A percentile compares a stretch with the other conserved stretches of the same genome.
Evolutionary conservation across 2,888 invertebrate genomes (phyloP).

Genomic region (Tanypteryx hageni): DNA sequence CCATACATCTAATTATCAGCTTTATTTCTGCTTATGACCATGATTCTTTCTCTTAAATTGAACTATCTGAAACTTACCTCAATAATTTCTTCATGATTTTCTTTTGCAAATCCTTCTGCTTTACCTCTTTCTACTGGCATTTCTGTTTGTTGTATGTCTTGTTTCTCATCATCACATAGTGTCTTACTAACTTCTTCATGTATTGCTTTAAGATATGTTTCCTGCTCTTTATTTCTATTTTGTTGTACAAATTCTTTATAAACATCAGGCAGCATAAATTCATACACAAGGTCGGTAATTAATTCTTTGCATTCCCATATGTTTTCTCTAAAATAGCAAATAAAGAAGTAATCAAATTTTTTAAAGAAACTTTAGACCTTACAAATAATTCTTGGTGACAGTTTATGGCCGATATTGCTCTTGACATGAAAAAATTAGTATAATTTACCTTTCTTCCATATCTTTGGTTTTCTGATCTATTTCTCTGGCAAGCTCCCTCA

Average conservation of each 20-base stretch:
- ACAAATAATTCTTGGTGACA: too few species aligned
- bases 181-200: slow-evolving; percentile 74
- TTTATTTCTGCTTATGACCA: neutral
- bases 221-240: slow-evolving; percentile 73
- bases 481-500: slow-evolving; percentile 77
- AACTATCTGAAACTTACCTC: neutral
- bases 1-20: too few species aligned
- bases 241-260: slow-evolving; percentile 75
- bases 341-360: neutral
- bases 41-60: neutral
- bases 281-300: slow-evolving; percentile 79
- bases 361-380: neutral
- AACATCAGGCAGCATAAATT: slow-evolving; percentile 79
- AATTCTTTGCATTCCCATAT: slow-evolving; percentile 77
- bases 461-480: slow-evolving; percentile 78
- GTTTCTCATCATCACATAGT: neutral
- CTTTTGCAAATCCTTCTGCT: neutral
- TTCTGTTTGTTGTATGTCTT: neutral
- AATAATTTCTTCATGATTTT: neutral
- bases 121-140: neutral
- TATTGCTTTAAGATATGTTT: slow-evolving; percentile 73
- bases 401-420: too few species aligned
- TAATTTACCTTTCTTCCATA: slow-evolving; percentile 73
- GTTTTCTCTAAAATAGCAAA: slow-evolving; percentile 71
- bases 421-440: slow-evolving; percentile 65